Base-by-base conservation (phyloP, 1,140 invertebrate genomes). In the Atta cephalotes region DNA sequence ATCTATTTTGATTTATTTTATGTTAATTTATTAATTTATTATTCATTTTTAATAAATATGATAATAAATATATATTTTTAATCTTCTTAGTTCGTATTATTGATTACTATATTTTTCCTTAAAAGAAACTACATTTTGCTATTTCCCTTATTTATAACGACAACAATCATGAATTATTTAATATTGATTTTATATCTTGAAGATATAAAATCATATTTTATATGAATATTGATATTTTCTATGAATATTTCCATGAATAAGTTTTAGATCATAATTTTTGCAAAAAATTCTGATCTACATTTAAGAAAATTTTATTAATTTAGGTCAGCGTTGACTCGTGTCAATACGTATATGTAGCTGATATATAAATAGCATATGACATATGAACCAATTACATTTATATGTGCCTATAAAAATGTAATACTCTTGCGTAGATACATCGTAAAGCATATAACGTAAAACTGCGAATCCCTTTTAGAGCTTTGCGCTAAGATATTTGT, bases 101-200 rank as follows among this genome's bases (percentile, higher is more conserved):
- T 10, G 39, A 45, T 9, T 3, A 45, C 1, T 12, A 45, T 45
- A 45, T 45, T 45, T 45, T 45, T 45, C 39, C 9, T 45, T 45
- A 45, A 45, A 79, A 62, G 39, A 25, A 58, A 1, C 6, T 3
- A 18, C 25, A 58, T 45, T 16, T 25, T 88, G 98, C 97, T 94
- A 1, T 97, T 94, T 93, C 96, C 92, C 88, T 95, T 58, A 98
- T 87, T 93, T 95, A 94, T 72, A 98, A 90, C 6, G 96, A 95
- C 3, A 95, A 94, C 0, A 96, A 39, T 95, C 95, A 92, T 98
- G 97, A 76, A 95, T 95, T 16, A 92, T 89, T 56, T 97, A 93
- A 89, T 97, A 97, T 60, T 95, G 92, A 92, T 97, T 98, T 90
- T 97, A 97, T 14, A 96, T 94, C 82, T 96, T 93, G 82, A 98